A percentile compares a stretch with the other conserved stretches of the same genome.
phyloP scores from a whole-genome alignment of 2,797 vertebrate genomes.

The Sternotherus odoratus region DNA sequence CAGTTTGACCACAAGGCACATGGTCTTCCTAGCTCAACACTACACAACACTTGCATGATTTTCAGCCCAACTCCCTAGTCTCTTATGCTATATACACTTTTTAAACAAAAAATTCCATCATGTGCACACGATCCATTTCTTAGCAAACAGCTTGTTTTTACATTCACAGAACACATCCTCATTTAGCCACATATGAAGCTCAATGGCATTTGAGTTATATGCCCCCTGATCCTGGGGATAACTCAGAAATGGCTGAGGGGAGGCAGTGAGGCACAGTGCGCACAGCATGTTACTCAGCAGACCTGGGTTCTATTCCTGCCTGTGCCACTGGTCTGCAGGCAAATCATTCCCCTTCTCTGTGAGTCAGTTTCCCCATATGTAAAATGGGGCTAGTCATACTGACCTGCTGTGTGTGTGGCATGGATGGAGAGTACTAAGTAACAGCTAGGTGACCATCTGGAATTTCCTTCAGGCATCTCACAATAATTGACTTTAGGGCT shows the following conservation, averaged over 20 bases:
- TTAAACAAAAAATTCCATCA: neutral
- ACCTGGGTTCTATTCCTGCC: neutral
- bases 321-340: neutral
- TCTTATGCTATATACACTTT: neutral
- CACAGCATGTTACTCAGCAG: fast-evolving
- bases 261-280: neutral
- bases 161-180: neutral
- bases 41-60: neutral
- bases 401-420: neutral
- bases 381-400: neutral
- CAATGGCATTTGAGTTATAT: neutral
- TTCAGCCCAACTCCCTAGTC: neutral
- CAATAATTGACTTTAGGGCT: neutral
- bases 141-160: too few species aligned
- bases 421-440: neutral
- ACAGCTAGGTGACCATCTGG: neutral
- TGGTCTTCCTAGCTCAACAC: neutral
- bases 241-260: neutral
- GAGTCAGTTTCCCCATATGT: slow-evolving; percentile 12
- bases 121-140: neutral
- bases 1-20: neutral
- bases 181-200: neutral
- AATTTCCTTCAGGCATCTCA: neutral
- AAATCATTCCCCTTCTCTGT: fast-evolving
- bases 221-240: fast-evolving